Conservation (phyloP, 2,888 invertebrate genomes). For the Leptodirus hochenwartii region DNA sequence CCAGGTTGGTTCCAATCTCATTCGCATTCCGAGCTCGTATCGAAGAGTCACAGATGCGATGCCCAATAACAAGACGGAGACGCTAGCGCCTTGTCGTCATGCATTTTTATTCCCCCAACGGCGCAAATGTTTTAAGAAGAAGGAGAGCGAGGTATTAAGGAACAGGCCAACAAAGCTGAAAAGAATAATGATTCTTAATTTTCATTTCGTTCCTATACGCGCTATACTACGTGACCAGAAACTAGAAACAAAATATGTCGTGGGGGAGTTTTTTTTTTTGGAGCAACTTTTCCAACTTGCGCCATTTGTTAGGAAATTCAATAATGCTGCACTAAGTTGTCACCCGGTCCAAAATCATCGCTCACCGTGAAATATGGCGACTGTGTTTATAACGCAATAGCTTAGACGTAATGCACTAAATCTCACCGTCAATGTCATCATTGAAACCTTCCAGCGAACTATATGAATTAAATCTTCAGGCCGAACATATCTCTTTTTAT, state of each 20-base stretch:
- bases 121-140: conserved; percentile 12
- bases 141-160: conserved; percentile 24
- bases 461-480: too few species aligned
- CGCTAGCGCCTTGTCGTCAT: conserved; percentile 24
- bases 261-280: conserved; percentile 21
- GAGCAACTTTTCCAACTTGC: conserved; percentile 23
- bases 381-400: too few species aligned
- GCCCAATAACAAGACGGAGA: conserved; percentile 24
- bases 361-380: conserved; percentile 27
- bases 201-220: conserved; percentile 30
- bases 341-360: conserved; percentile 27
- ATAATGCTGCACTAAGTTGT: conserved; percentile 28
- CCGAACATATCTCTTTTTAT: too few species aligned
- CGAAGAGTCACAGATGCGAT: conserved; percentile 23
- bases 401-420: too few species aligned
- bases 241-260: conserved; percentile 25
- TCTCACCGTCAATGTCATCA: too few species aligned
- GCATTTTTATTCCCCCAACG: conserved; percentile 27
- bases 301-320: conserved; percentile 30
- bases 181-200: conserved; percentile 33
- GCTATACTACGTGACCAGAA: conserved; percentile 25
- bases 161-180: conserved; percentile 29
- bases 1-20: conserved; percentile 23
- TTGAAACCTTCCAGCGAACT: too few species aligned
- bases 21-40: conserved; percentile 25